These are phyloP conservation scores for Pollicipes pollicipes DNA, from an alignment of 1,140 invertebrate genomes.

Conservation along the genomic window DNA sequence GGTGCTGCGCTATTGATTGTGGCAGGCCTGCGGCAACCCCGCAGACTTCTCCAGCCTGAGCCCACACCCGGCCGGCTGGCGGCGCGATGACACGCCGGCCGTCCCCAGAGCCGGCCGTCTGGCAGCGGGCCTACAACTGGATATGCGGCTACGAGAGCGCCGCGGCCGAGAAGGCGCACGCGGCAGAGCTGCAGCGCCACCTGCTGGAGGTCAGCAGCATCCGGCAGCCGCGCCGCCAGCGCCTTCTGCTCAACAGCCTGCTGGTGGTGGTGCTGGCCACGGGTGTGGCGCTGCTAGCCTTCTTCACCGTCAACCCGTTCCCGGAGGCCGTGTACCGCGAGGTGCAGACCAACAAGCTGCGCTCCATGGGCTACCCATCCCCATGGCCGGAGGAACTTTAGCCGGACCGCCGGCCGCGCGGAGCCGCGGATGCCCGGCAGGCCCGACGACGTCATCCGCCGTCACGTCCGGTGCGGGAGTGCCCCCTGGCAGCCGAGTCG, in stretches of 20 bases:
- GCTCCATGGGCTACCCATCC: constrained; percentile 12
- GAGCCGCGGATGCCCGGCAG: too few species aligned
- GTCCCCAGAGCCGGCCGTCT: neutral
- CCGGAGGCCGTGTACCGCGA: constrained; percentile 12
- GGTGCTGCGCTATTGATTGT: too few species aligned
- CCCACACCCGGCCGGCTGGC: too few species aligned
- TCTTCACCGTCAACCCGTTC: constrained; percentile 19
- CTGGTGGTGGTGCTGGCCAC: constrained; percentile 15
- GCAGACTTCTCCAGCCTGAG: too few species aligned
- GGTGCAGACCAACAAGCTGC: constrained; percentile 14
- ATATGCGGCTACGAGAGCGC: constrained; percentile 9
- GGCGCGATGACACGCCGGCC: neutral
- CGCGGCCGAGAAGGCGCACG: constrained; percentile 13
- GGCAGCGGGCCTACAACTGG: constrained; percentile 4
- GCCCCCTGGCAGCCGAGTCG: too few species aligned
- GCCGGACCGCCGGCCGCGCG: too few species aligned
- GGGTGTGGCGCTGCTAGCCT: constrained; percentile 12
- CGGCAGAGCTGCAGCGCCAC: constrained; percentile 10
- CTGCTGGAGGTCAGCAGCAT: constrained; percentile 6
- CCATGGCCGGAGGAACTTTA: too few species aligned
- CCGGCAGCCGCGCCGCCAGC: constrained; percentile 18
- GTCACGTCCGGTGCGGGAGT: too few species aligned
- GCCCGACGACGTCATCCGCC: too few species aligned
- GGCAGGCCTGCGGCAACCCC: too few species aligned
- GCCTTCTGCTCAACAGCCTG: constrained; percentile 16